Evolutionary conservation across 1,140 invertebrate genomes (phyloP), one percentile per base, ranked within the genome.

Genomic region (Orius laevigatus): DNA sequence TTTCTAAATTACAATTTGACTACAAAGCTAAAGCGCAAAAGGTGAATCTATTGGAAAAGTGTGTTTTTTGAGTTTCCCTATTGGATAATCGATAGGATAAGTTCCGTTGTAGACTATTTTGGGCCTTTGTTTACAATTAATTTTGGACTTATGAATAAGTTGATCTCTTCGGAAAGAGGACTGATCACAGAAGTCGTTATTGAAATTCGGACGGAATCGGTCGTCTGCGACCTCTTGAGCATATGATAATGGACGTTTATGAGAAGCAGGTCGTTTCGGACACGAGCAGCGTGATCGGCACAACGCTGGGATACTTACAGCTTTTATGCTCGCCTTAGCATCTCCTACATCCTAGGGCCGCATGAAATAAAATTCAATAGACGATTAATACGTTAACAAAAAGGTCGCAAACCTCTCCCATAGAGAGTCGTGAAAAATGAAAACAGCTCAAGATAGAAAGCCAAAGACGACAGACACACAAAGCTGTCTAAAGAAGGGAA

Each of bases 21-120:
- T 25, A 25, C 25, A 25, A 25, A 25, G 25, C 25, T 25, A 25
- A 25, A 25, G 25, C 25, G 25, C 25, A 25, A 25, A 25, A 25
- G 25, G 25, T 25, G 25, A 25, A 25, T 25, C 25, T 25, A 25
- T 25, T 4, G 25, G 25, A 25, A 25, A 25, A 25, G 25, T 25
- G 25, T 20, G 18, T 18, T 44, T 54, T 44, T 36, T 41, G 48
- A 31, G 42, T 35, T 53, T 48, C n/a, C 59, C 43, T 14, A 56
- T 62, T 19, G 81, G 80, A 54, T 70, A 66, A 59, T 84, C 82
- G 40, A 86, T 84, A 2, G 81, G 81, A 67, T 74, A 87, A 5
- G 83, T 87, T 31, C 83, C 82, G 45, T 81, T 81, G 59, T 84
- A 86, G 34, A 86, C 70, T 0, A 83, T 62, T 16, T 56, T 54